Base-by-base conservation (phyloP, 2,888 invertebrate genomes). In the Scaptomyza cyrtandrae region DNA sequence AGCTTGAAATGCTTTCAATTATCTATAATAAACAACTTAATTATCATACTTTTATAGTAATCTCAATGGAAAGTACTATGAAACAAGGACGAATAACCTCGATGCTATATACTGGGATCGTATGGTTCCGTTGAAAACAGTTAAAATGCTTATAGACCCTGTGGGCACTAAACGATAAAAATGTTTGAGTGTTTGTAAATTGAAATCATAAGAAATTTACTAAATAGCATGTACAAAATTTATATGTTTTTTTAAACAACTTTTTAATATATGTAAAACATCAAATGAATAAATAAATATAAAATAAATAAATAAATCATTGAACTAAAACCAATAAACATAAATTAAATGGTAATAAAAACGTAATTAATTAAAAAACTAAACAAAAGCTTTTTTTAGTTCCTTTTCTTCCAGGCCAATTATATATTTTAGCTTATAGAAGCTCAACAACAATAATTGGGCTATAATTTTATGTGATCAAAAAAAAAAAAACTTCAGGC, bases 11-110 rank as follows among this genome's bases (percentile, higher is more conserved):
- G 19, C 19, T 35, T 13, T 35, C 33, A 13, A 35, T 4, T 13
- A 35, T 4, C 11, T 35, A 11, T 35, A 4, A 5, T 4, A 37
- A n/a, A 6, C 4, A n/a, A 6, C 6, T 37, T 1, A n/a, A 1
- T 37, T 37, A 37, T n/a, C 37, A 35, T 33, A 10, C 29, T 35
- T 24, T 13, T 29, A 7, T 10, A 57, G 57, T 35, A 57, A 43
- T 43, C 19, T 9, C 1, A 49, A 43, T 43, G 57, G 57, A 4
- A 6, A 13, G 7, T 43, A 41, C 49, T 39, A 4, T 31, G 7
- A 41, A 19, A 6, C 10, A 6, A 16, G 6, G 16, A 14, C 13
- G 7, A 2, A 33, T 0, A 6, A 0, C 27, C 0, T 6, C 6
- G n/a, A 5, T 46, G 3, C 13, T 27, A 46, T 45, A 0, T 29